Conservation (phyloP, 2,888 invertebrate species). For the Drosophila fungiperda region DNA sequence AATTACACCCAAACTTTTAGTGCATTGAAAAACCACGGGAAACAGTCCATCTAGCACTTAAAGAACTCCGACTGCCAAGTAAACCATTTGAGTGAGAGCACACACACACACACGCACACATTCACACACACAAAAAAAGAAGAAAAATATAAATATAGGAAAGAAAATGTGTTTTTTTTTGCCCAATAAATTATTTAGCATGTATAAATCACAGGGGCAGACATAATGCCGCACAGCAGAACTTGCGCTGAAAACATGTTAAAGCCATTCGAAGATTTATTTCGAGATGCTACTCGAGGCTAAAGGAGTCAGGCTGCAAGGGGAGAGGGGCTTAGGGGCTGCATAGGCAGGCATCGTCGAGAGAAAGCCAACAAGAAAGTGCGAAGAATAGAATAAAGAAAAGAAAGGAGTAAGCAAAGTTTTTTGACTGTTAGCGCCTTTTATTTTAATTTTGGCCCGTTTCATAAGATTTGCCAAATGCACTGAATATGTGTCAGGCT, state of each 20-base stretch:
- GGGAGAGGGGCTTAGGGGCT: background rate
- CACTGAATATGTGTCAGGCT: conserved; percentile 59
- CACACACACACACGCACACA: background rate
- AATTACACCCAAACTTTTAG: background rate
- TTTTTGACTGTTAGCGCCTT: conserved; percentile 55
- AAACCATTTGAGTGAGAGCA: conserved; percentile 39
- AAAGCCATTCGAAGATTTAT: conserved; percentile 77
- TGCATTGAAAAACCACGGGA: conserved; percentile 10
- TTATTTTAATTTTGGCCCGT: conserved; percentile 65
- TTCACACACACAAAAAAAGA: background rate
- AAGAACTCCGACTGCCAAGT: conserved; percentile 33
- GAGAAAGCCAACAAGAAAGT: conserved; percentile 8
- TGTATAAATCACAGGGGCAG: conserved; percentile 68
- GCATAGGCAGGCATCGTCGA: conserved; percentile 6
- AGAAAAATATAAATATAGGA: conserved; percentile 25
- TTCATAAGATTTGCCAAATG: conserved; percentile 45
- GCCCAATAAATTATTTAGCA: conserved; percentile 70
- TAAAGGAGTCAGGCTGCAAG: conserved; percentile 22
- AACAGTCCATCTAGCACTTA: conserved; percentile 32
- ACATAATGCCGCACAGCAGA: conserved; percentile 43
- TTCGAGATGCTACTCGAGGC: conserved; percentile 56
- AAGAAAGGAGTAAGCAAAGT: conserved; percentile 46
- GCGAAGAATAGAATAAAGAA: conserved; percentile 3
- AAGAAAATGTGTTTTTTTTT: conserved; percentile 25
- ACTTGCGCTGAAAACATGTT: conserved; percentile 69